A percentile compares a stretch with the other conserved stretches of the same genome.
phyloP scores from a whole-genome alignment of 2,888 invertebrate genomes.

The Metellina segmentata region DNA sequence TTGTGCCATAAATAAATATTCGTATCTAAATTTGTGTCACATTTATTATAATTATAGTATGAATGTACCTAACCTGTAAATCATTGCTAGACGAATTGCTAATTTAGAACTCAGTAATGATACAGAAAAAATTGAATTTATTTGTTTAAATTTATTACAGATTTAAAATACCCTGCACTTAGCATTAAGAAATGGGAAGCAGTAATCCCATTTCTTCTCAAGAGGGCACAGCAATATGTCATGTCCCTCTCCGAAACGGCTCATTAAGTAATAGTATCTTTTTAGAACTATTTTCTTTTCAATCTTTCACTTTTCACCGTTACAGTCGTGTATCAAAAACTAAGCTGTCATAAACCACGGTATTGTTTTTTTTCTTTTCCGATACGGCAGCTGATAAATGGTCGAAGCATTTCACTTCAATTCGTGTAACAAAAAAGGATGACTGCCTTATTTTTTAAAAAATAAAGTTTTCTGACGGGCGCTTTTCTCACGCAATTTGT shows the following conservation, averaged over 20 bases:
- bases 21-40: too few relatives aligned
- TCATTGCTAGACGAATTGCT: too few relatives aligned
- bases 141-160: too few relatives aligned
- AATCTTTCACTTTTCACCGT: background rate
- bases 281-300: background rate
- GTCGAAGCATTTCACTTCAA: background rate
- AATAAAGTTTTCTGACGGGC: background rate
- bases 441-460: background rate
- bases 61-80: too few relatives aligned
- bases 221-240: background rate
- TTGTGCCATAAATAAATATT: too few relatives aligned
- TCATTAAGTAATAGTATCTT: background rate
- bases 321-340: background rate
- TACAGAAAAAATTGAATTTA: too few relatives aligned
- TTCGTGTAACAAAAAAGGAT: background rate
- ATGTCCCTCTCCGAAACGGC: background rate
- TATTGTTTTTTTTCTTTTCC: background rate
- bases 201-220: too few relatives aligned
- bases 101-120: too few relatives aligned
- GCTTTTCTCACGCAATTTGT: background rate
- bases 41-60: too few relatives aligned
- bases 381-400: background rate
- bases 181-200: too few relatives aligned
- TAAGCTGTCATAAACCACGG: background rate
- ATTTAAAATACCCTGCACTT: too few relatives aligned